A percentile compares a stretch with the other conserved stretches of the same genome.
phyloP scores from a whole-genome alignment of 2,888 invertebrate genomes.

The Lithophane socia region DNA sequence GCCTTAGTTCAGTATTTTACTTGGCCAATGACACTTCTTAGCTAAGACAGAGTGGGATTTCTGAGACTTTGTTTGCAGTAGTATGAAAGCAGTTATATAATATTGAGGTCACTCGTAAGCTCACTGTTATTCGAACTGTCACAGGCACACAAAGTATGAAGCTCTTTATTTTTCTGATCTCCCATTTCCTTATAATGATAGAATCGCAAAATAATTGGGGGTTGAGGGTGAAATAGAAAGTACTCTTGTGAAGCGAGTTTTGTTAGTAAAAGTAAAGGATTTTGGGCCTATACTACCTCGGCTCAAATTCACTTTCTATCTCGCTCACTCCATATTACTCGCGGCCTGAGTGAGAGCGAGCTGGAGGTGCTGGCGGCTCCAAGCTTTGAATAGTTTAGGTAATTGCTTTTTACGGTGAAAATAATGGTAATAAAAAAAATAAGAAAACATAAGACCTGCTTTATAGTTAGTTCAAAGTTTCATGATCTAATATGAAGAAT shows the following conservation, averaged over 20 bases:
- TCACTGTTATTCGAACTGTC: conserved; percentile 60
- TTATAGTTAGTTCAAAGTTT: too few relatives aligned
- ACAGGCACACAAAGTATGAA: conserved; percentile 58
- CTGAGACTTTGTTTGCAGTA: conserved; percentile 12
- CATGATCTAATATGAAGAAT: too few relatives aligned
- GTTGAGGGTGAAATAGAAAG: conserved; percentile 9
- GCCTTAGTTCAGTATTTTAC: not conserved
- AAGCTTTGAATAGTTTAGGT: too few relatives aligned
- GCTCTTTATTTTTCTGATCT: conserved; percentile 46
- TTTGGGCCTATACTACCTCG: not conserved
- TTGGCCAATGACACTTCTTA: not conserved
- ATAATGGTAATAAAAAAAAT: too few relatives aligned
- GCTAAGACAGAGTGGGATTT: conserved; percentile 20
- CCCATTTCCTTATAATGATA: conserved; percentile 54
- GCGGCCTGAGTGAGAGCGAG: too few relatives aligned
- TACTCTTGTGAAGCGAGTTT: conserved; percentile 20
- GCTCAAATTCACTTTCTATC: too few relatives aligned
- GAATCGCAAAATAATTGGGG: conserved; percentile 52
- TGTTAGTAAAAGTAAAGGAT: conserved; percentile 5
- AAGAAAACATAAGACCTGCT: too few relatives aligned
- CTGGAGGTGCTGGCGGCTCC: too few relatives aligned
- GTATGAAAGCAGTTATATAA: conserved; percentile 42
- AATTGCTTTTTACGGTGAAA: too few relatives aligned
- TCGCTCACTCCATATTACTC: too few relatives aligned
- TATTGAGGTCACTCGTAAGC: conserved; percentile 59